Evolutionary conservation across 2,113 vertebrate species (phyloP), one percentile per base, ranked within the genome.

Genomic region (Oncorhynchus keta): DNA sequence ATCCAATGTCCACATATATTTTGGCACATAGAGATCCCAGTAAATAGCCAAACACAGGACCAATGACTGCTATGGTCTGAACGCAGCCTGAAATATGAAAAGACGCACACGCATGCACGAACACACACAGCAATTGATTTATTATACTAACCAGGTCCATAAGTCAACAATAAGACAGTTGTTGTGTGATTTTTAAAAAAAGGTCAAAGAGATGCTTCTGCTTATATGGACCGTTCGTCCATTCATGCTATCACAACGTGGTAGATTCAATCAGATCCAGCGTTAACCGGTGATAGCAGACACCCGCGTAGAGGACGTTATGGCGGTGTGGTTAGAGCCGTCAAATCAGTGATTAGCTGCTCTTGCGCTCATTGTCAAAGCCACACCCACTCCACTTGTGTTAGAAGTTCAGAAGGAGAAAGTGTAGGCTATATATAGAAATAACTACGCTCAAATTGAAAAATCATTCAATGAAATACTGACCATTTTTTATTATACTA

Each of bases 1-100:
- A 94, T 75, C 93, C 93, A 82, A 94, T 91, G 76, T 94, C 93
- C 86, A 94, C 93, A 45, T 93, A 94, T 74, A 94, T 85, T 75
- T 86, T 92, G 83, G 93, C 90, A 78, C 93, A 94, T 16, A 94
- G 83, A 48, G 93, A 93, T 11, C 93, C 93, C 48, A 94, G 73
- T 0, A 90, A 81, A 81, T 92, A 94, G 12, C 93, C 93, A 59
- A 94, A 94, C 67, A 93, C 84, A 9, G 93, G 92, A 1, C 93
- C 93, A 28, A 94, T 86, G 68, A 93, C 89, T 3, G 91, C 88
- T 5, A 94, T 90, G 45, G 93, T 93, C 84, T 94, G 92, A 35
- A 94, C 89, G 62, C 90, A 93, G 28, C 93, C 93, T 94, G 68
- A 14, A 62, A 75, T 59, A 64, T 45, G n/a, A 79, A 9, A n/a